Evolutionary conservation across 1,140 invertebrate species (phyloP).

Genomic region (Diploscapter pachys): DNA sequence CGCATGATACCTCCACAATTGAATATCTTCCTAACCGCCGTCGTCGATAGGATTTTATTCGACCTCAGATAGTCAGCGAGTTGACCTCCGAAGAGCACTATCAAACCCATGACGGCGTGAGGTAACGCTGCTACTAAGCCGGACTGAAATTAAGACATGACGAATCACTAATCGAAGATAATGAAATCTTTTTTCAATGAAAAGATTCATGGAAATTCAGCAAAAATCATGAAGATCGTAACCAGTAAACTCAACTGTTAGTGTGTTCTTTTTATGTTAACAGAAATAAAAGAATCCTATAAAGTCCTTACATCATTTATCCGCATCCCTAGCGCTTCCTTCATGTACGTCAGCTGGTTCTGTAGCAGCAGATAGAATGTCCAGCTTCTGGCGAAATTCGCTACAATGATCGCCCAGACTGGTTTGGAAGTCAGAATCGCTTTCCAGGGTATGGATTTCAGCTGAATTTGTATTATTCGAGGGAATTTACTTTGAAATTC

Average conservation of each 20-base stretch:
- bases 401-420: slow-evolving; percentile 87
- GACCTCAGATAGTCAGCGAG: slow-evolving; percentile 88
- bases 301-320: slow-evolving; percentile 75
- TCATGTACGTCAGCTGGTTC: slow-evolving; percentile 90
- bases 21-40: slow-evolving; percentile 85
- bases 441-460: slow-evolving; percentile 85
- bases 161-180: too few species aligned
- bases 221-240: too few species aligned
- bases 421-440: slow-evolving; percentile 90
- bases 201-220: too few species aligned
- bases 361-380: slow-evolving; percentile 98
- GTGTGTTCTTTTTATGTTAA: too few species aligned
- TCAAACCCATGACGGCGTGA: slow-evolving; percentile 93
- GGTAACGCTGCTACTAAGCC: slow-evolving; percentile 89
- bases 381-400: slow-evolving; percentile 90
- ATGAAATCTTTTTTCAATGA: too few species aligned
- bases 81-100: slow-evolving; percentile 92
- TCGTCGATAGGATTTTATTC: slow-evolving; percentile 84
- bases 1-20: slow-evolving; percentile 65
- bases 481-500: too few species aligned
- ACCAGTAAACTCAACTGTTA: too few species aligned
- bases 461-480: slow-evolving; percentile 65
- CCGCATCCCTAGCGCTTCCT: slow-evolving; percentile 81
- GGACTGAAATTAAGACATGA: slow-evolving; percentile 68
- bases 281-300: too few species aligned